Conservation (phyloP, 1,140 invertebrate genomes). For the Bombus turneri region DNA sequence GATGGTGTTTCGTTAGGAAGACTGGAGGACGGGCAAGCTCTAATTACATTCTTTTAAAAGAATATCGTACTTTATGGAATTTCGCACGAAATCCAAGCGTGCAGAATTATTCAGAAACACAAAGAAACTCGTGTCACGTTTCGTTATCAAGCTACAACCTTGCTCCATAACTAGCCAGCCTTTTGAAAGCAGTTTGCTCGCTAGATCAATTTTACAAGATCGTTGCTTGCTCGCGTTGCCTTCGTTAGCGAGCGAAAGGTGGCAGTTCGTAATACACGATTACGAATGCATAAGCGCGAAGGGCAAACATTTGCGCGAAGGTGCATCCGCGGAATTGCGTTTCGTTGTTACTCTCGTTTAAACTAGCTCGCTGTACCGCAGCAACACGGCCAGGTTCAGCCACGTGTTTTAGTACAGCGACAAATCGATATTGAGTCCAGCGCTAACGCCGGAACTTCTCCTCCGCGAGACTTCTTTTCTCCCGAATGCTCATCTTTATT, state of each 20-base stretch:
- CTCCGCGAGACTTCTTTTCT: too few relatives aligned
- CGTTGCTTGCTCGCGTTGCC: neutral
- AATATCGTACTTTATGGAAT: neutral
- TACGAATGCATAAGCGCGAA: neutral
- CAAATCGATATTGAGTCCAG: neutral
- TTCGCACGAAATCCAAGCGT: neutral
- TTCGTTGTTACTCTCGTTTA: neutral
- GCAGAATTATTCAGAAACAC: neutral
- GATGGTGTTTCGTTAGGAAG: neutral
- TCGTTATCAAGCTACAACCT: neutral
- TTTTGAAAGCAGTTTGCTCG: neutral
- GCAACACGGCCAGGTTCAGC: neutral
- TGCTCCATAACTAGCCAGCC: neutral
- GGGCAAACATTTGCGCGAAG: neutral
- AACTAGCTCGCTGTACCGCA: neutral
- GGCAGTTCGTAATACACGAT: neutral
- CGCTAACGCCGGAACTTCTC: neutral
- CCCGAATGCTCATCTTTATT: slow-evolving; percentile 20
- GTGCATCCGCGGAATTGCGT: neutral
- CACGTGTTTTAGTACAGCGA: neutral
- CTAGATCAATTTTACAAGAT: neutral
- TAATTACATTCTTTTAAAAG: neutral
- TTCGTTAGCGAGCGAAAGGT: neutral
- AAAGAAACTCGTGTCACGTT: neutral
- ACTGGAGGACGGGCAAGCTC: too few relatives aligned